phyloP scores from a whole-genome alignment of 2,113 vertebrate species.

The Scalopus aquaticus region DNA sequence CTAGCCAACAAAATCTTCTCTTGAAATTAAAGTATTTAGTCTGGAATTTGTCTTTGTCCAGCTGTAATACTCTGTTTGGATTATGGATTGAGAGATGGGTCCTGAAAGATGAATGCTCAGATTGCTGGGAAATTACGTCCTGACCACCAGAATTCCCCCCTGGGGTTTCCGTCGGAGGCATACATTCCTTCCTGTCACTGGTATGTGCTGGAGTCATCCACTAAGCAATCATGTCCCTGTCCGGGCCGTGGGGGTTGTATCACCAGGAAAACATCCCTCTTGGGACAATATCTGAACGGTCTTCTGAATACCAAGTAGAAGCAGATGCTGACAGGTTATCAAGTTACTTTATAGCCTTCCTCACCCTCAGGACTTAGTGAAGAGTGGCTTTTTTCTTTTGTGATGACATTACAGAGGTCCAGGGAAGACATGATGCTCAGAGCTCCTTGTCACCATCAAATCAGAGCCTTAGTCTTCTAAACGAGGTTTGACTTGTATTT shows the following conservation, averaged over 20 bases:
- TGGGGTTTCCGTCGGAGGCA: background rate
- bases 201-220: background rate
- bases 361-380: background rate
- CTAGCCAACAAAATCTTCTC: constrained; percentile 5
- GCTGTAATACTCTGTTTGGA: background rate
- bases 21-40: constrained; percentile 30
- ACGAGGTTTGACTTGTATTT: background rate
- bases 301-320: background rate
- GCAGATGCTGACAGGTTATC: background rate
- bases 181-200: background rate
- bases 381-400: background rate
- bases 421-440: background rate
- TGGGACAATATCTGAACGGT: background rate
- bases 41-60: constrained; percentile 28
- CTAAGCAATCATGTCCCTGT: background rate
- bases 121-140: background rate
- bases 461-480: background rate
- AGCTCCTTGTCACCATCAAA: background rate
- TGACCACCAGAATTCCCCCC: background rate
- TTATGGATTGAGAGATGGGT: background rate
- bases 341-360: background rate
- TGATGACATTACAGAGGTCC: background rate
- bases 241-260: background rate
- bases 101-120: background rate
- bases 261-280: background rate